Evolutionary conservation across 2,888 invertebrate species (phyloP), one percentile per base, ranked within the genome.

Genomic region (Lycaena phlaeas): DNA sequence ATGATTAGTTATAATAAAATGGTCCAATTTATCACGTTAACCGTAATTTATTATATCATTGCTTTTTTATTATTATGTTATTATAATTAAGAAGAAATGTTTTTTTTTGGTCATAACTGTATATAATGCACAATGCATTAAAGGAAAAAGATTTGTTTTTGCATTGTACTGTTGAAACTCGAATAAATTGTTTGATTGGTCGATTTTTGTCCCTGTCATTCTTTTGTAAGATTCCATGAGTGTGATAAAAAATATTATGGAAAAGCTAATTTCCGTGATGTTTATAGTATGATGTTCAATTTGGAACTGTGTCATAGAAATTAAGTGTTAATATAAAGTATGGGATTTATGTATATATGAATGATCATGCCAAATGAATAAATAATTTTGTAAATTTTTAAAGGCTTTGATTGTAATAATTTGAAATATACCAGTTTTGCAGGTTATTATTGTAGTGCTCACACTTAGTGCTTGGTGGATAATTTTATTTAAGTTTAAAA

Each of bases 321-420:
- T 12, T 34, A 34, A 26, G 18, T 31, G 43, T 30, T 30, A 38
- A 18, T 29, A 9, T 14, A 22, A n/a, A n/a, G n/a, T n/a, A n/a
- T 12, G 25, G 17, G 30, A 37, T 39, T 17, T 44, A 27, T 36
- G 27, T 37, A 34, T 41, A 41, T 25, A 42, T 18, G 34, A 38
- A 36, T 37, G 38, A 39, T 27, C 12, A 22, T 40, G 45, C 41
- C 44, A 36, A 42, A 31, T 28, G 26, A 31, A 44, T 46, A 42
- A 36, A 37, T 42, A 39, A 36, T 42, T 43, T 40, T 38, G 26
- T 41, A 34, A 43, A 44, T 38, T 10, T 40, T 41, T 36, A n/a
- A n/a, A n/a, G n/a, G n/a, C n/a, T n/a, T n/a, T n/a, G n/a, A n/a
- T n/a, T n/a, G n/a, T n/a, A n/a, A n/a, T n/a, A n/a, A n/a, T n/a